phyloP scores from a whole-genome alignment of 2,797 vertebrate species.

The Melanotaenia trifasciata region DNA sequence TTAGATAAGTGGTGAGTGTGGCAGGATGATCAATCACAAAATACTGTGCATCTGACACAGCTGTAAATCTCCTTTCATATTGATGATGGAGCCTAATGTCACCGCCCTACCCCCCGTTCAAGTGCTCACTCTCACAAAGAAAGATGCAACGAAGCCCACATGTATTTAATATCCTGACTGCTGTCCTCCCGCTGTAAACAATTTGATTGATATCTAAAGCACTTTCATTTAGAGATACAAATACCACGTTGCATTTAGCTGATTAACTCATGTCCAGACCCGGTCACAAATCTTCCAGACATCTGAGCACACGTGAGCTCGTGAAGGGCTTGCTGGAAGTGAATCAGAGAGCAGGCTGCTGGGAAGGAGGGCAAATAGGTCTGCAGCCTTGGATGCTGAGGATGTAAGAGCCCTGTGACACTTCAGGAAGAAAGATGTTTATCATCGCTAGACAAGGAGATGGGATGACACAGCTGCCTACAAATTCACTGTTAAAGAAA shows the following conservation, averaged over 20 bases:
- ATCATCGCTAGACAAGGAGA: slow-evolving; percentile 13
- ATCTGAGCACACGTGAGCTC: slow-evolving; percentile 18
- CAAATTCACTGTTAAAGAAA: neutral
- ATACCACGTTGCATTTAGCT: slow-evolving; percentile 39
- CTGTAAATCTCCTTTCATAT: slow-evolving; percentile 67
- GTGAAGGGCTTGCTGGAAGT: slow-evolving; percentile 54
- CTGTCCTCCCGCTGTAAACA: slow-evolving; percentile 37
- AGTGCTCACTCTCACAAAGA: slow-evolving; percentile 32
- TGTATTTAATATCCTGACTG: slow-evolving; percentile 32
- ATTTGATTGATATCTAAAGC: slow-evolving; percentile 63
- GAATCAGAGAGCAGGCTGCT: slow-evolving; percentile 45
- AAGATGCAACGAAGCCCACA: slow-evolving; percentile 25
- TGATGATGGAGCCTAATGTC: slow-evolving; percentile 56
- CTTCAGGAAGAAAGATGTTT: slow-evolving; percentile 20
- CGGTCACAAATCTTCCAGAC: slow-evolving; percentile 51
- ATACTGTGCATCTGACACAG: slow-evolving; percentile 58
- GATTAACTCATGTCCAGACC: slow-evolving; percentile 46
- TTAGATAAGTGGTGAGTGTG: slow-evolving; percentile 47
- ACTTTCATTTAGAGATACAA: slow-evolving; percentile 48
- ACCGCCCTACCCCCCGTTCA: slow-evolving; percentile 13
- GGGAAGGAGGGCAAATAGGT: slow-evolving; percentile 37
- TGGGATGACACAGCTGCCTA: slow-evolving; percentile 21
- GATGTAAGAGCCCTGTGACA: slow-evolving; percentile 14
- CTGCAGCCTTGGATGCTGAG: slow-evolving; percentile 10
- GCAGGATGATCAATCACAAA: slow-evolving; percentile 66